Conservation (phyloP, 2,797 vertebrate species). For the Ceryle rudis region DNA sequence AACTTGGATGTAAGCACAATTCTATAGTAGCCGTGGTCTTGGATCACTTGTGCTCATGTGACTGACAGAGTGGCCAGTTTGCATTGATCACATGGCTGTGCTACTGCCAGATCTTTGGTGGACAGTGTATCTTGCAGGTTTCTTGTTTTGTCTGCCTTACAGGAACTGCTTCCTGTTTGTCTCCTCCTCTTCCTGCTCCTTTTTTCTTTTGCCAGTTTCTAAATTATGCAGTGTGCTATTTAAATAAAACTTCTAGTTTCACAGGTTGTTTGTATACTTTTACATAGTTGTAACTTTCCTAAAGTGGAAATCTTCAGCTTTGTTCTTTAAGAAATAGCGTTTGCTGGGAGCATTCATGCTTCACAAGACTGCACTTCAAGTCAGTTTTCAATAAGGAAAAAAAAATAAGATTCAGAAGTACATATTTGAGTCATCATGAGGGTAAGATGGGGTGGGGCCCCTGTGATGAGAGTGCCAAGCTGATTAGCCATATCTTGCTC, state of each 20-base stretch:
- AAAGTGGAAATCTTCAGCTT: background rate
- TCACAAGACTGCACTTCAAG: background rate
- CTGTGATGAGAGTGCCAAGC: background rate
- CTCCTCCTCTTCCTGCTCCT: conserved; percentile 22
- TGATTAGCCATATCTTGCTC: background rate
- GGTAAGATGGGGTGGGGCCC: background rate
- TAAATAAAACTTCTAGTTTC: background rate
- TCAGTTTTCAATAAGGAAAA: background rate
- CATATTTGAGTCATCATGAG: background rate
- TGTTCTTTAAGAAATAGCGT: background rate
- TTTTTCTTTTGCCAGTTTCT: background rate
- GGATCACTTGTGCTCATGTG: background rate
- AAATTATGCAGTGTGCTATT: background rate
- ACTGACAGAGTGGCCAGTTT: accelerated
- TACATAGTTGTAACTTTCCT: background rate
- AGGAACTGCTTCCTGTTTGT: conserved; percentile 36
- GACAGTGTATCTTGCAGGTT: background rate
- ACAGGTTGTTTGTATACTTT: background rate
- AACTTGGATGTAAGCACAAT: background rate
- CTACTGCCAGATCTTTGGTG: background rate
- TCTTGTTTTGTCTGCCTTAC: conserved; percentile 18
- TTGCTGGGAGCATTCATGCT: background rate
- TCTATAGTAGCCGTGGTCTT: background rate
- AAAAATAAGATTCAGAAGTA: background rate
- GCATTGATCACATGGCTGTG: accelerated